Percentiles rank a stretch among this genome's conserved stretches.
Evolutionary conservation across 1,140 invertebrate species (phyloP).

Genomic region (Eubasilissa regina): DNA sequence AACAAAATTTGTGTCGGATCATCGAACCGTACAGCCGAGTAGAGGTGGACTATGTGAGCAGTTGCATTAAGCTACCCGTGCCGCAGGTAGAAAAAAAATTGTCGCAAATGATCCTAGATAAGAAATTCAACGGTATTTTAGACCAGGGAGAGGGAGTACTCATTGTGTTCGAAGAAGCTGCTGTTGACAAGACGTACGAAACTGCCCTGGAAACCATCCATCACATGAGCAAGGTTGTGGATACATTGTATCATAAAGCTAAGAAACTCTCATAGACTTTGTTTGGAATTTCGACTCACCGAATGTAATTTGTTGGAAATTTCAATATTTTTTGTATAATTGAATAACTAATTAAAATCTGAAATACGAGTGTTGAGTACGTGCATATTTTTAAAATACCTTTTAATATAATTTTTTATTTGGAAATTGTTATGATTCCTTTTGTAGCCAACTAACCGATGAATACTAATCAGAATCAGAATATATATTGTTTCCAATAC

Average conservation of each 20-base stretch:
- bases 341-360: constrained; percentile 34
- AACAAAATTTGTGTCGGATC: constrained; percentile 98
- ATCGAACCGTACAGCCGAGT: constrained; percentile 99
- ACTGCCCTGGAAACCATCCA: constrained; percentile 97
- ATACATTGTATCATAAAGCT: constrained; percentile 98
- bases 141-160: constrained; percentile 98
- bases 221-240: constrained; percentile 99
- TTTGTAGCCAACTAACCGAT: constrained; percentile 8
- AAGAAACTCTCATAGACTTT: constrained; percentile 92
- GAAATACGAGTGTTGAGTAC: constrained; percentile 19
- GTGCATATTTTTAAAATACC: constrained; percentile 8
- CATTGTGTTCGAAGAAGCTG: constrained; percentile 96
- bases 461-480: constrained; percentile 5
- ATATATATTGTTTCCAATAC: constrained; percentile 25
- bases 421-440: constrained; percentile 20
- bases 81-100: constrained; percentile 97
- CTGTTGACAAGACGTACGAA: constrained; percentile 97
- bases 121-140: constrained; percentile 96
- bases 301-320: constrained; percentile 28
- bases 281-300: neutral
- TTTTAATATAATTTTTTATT: constrained; percentile 5
- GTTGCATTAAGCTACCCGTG: constrained; percentile 87
- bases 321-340: constrained; percentile 41
- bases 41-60: constrained; percentile 81
- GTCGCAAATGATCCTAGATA: constrained; percentile 99